Evolutionary conservation across 37 sponge, comb jelly and placozoan species (phyloP), one percentile per base, ranked within the genome.

Genomic region (Halisarca cf. caerulea): DNA sequence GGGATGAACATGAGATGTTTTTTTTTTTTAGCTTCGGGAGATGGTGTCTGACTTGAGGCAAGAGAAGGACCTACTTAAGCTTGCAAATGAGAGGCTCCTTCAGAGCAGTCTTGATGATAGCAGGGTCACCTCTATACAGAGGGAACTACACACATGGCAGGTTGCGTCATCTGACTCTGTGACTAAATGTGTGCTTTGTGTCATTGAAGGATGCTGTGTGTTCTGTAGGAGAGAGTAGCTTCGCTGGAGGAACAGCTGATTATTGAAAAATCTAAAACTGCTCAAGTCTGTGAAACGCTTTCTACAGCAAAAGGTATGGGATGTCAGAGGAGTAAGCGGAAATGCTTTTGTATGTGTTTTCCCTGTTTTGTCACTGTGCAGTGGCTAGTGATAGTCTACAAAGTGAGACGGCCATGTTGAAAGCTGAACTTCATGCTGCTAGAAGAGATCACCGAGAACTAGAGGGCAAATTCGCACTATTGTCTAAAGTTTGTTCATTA

Each of bases 11-110:
- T 11, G n/a, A n/a, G 5, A 62, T 62, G 64, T 62, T 62, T 7
- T 23, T 62, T 62, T 2, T 40, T 42, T 6, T 21, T 40, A 74
- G 85, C 82, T 95, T 28, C 66, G 92, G 66, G 86, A 92, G 79
- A 89, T 89, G 59, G 66, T 95, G 14, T 37, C 44, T 23, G 96
- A 93, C 39, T 41, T 95, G 37, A 81, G 43, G 32, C n/a, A 78
- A 53, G 96, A 95, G 77, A 95, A 85, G 61, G 85, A 87, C 23
- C 40, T 85, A 0, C 87, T 95, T 54, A 88, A 85, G 36, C 55
- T 64, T 27, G 41, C 88, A 6, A 93, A 90, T 42, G 93, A 93
- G 18, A 86, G 72, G 24, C 81, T 88, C 0, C 73, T 85, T 23
- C 84, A 88, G 66, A 86, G 86, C 61, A 58, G 62, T 0, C 37